Evolutionary conservation across 2,888 invertebrate genomes (phyloP), one percentile per base, ranked within the genome.

Genomic region (Lepidochrysops patricia): DNA sequence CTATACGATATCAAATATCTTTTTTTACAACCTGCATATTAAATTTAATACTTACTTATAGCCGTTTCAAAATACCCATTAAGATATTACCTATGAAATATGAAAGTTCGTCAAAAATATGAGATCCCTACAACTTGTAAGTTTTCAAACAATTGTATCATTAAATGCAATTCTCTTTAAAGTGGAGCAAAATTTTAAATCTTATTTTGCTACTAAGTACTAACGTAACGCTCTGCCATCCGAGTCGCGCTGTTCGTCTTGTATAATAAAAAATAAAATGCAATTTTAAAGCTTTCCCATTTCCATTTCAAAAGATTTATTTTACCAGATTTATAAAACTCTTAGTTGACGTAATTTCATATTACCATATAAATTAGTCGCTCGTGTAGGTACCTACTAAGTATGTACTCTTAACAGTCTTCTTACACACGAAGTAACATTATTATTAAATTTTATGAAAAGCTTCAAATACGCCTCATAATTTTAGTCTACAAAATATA

Each of bases 281-380:
- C 29, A 29, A 19, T 29, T 54, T 54, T 54, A 54, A 32, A 54
- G 54, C 29, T 54, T 54, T 54, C 54, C 15, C 19, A 54, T 54
- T 54, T 54, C 32, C 54, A 54, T 54, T 29, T 54, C 54, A 32
- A 54, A 54, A 32, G 54, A 54, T 54, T 54, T 54, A 54, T 32
- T 54, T 54, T 32, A 54, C 32, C 32, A 54, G 54, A 32, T 29
- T 54, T 54, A 32, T 54, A 32, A 54, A 32, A 32, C 54, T 50
- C 27, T 32, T 54, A 54, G 54, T n/a, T 54, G 54, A 54, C 32
- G 32, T 54, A 13, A 54, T 54, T 54, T 23, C 27, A 54, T 32
- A 54, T 54, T 32, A 32, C 29, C 32, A 54, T 54, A 19, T 54
- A 54, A 54, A 54, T 54, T 13, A 54, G 29, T 54, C 32, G 19